A percentile compares a stretch with the other conserved stretches of the same genome.
Conservation (phyloP, 2,888 invertebrate species). For the Melangyna quadrimaculata region DNA sequence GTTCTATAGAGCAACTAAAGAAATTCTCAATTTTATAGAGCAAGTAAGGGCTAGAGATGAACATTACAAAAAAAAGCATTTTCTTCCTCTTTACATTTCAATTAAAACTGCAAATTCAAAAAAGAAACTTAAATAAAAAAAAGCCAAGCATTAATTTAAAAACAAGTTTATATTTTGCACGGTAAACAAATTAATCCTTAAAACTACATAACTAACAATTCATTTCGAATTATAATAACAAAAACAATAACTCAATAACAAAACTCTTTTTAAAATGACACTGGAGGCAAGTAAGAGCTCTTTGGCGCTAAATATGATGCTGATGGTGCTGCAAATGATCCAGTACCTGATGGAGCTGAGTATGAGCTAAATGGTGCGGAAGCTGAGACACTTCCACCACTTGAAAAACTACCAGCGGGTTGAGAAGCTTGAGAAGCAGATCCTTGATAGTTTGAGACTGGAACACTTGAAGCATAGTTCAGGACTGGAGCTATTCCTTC, state of each 20-base stretch:
- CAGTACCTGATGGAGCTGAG: constrained; percentile 4
- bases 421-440: not conserved
- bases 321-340: not conserved
- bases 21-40: too few species aligned
- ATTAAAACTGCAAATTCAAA: too few species aligned
- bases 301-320: not conserved
- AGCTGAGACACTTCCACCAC: not conserved
- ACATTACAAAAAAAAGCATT: too few species aligned
- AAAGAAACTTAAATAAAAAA: too few species aligned
- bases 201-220: constrained; percentile 1
- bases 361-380: not conserved
- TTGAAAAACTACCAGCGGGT: not conserved
- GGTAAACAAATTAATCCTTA: constrained; percentile 31
- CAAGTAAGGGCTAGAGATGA: too few species aligned
- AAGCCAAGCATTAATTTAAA: not conserved
- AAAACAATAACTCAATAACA: not conserved
- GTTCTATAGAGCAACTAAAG: too few species aligned
- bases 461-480: constrained; percentile 37
- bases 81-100: too few species aligned
- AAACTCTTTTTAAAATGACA: not conserved
- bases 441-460: not conserved
- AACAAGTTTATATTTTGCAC: not conserved
- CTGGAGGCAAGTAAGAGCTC: constrained; percentile 24
- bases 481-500: constrained; percentile 76
- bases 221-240: not conserved